A percentile compares a stretch with the other conserved stretches of the same genome.
Evolutionary conservation across 2,113 vertebrate genomes (phyloP).

Genomic region (Phalacrocorax carbo): DNA sequence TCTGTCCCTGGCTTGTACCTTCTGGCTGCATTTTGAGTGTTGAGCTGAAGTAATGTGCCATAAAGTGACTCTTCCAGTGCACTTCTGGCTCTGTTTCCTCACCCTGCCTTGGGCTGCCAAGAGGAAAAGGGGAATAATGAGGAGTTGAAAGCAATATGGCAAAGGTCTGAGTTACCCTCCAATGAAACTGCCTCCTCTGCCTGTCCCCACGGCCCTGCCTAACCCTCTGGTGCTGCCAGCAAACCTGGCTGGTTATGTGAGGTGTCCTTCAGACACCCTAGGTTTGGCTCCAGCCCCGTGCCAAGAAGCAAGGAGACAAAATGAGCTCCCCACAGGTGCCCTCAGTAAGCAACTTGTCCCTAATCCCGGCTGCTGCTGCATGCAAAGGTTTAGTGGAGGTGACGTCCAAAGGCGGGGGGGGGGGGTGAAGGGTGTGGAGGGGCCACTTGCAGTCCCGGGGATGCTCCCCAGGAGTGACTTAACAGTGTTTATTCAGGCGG

Average conservation of each 20-base stretch:
- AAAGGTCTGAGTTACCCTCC: not conserved
- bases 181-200: not conserved
- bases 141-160: not conserved
- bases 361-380: not conserved
- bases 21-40: not conserved
- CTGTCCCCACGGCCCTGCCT: not conserved
- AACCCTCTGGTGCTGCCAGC: not conserved
- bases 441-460: fast-evolving
- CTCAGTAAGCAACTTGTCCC: fast-evolving
- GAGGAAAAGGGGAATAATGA: not conserved
- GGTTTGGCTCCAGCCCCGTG: not conserved
- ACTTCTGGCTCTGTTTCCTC: not conserved
- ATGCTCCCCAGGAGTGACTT: not conserved
- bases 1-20: not conserved
- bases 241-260: fast-evolving
- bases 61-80: not conserved
- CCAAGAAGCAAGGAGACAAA: not conserved
- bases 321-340: fast-evolving
- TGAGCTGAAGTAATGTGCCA: not conserved
- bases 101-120: not conserved
- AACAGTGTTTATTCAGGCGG: not conserved
- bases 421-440: not conserved
- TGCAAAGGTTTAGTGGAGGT: not conserved
- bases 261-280: not conserved
- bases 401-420: not conserved